Evolutionary conservation across 1,140 invertebrate species (phyloP), one percentile per base, ranked within the genome.

Genomic region (Drosophila ananassae): DNA sequence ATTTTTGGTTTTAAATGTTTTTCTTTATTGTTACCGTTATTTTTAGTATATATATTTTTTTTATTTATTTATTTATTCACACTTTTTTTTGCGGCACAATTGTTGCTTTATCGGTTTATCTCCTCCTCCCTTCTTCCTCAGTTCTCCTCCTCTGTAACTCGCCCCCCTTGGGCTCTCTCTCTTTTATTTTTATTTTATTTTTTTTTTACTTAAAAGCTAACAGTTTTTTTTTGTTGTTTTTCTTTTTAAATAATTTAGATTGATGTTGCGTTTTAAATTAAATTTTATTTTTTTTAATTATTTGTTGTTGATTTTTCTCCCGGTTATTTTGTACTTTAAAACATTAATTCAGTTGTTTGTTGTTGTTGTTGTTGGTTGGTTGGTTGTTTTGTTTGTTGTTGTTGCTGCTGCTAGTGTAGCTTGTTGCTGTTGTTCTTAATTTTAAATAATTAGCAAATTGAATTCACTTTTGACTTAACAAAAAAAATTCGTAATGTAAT

Each of bases 321-420:
- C 82, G 82, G 82, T 87, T 87, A 89, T 87, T 90, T 91, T 91
- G 90, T 91, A 91, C 87, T 91, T 91, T 90, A 77, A 83, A 90
- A 91, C 83, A 90, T 91, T 89, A 87, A 84, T 91, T 91, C 84
- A 85, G 82, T 89, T 83, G 82, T 73, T 89, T 85, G 66, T 69
- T 68, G 76, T 69, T 77, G 64, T 17, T 17, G 60, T 84, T n/a
- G n/a, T n/a, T n/a, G n/a, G n/a, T n/a, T 73, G 67, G 74, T 89
- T 75, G 54, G 78, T 85, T 78, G 74, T 79, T 71, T 60, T 79
- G 74, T 59, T 84, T 81, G 72, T 73, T 87, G 69, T 73, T 91
- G 69, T 69, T 84, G 69, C 67, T 87, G 63, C 68, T 87, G 74
- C 73, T 83, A 79, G 53, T 79, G 60, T 77, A 62, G 82, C 58